A percentile compares a stretch with the other conserved stretches of the same genome.
phyloP scores from a whole-genome alignment of 2,797 vertebrate species.

The Acanthis flammea region DNA sequence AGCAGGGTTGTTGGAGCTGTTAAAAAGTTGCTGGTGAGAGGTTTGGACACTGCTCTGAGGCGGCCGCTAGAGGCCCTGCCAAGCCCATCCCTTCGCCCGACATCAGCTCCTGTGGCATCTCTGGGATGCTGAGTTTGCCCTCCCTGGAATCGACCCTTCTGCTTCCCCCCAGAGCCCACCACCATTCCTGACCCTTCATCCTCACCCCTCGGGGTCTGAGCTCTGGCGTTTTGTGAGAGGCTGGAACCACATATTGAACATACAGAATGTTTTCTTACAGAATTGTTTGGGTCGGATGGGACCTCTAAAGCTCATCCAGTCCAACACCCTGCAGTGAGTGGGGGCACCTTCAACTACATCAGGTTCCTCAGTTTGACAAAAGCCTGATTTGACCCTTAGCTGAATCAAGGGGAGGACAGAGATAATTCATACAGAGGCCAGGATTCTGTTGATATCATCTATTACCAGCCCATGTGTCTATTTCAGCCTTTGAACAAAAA shows the following conservation, averaged over 20 bases:
- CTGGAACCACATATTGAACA: accelerated
- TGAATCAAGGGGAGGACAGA: background rate
- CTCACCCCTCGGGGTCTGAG: accelerated
- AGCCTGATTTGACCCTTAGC: background rate
- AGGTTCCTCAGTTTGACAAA: background rate
- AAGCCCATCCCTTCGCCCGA: background rate
- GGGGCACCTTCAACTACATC: background rate
- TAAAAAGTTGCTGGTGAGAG: accelerated
- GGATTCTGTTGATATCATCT: background rate
- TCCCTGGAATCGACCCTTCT: too few species aligned
- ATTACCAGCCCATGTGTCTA: accelerated
- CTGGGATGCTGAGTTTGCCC: background rate
- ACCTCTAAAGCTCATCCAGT: background rate
- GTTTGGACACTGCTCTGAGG: accelerated
- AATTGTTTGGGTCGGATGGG: background rate
- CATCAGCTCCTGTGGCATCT: background rate
- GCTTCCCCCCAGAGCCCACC: accelerated
- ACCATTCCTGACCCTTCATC: accelerated
- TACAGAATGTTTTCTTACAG: accelerated
- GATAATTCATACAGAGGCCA: background rate
- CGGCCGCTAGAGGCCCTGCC: slow-evolving; percentile 39
- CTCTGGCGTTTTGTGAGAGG: accelerated
- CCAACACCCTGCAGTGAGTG: background rate
- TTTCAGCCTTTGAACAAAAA: background rate
- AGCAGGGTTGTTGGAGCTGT: background rate